phyloP scores from a whole-genome alignment of 2,113 vertebrate species.

The Dasyornis broadbenti region DNA sequence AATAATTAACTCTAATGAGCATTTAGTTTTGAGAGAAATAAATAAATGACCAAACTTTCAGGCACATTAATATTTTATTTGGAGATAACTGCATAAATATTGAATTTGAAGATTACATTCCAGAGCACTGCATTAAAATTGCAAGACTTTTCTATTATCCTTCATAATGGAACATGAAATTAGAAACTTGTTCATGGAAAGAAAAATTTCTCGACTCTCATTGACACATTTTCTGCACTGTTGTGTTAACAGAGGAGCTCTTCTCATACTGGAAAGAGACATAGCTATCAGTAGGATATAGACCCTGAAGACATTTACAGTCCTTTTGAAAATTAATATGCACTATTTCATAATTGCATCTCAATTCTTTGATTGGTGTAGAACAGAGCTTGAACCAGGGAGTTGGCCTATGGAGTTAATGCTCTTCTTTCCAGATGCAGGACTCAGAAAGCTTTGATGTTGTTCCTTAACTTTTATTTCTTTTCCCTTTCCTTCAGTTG shows the following conservation, averaged over 20 bases:
- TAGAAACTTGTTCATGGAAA: slow-evolving; percentile 50
- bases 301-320: neutral
- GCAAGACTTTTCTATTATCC: slow-evolving; percentile 64
- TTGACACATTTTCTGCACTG: neutral
- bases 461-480: neutral
- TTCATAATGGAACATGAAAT: slow-evolving; percentile 70
- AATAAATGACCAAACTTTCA: slow-evolving; percentile 62
- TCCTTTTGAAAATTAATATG: slow-evolving; percentile 38
- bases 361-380: neutral
- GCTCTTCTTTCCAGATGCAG: neutral
- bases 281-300: neutral
- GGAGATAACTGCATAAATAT: slow-evolving; percentile 74
- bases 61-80: slow-evolving; percentile 73
- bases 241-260: neutral
- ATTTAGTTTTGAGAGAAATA: slow-evolving; percentile 59
- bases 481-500: neutral
- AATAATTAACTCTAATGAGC: slow-evolving; percentile 56
- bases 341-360: slow-evolving; percentile 9
- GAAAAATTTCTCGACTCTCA: slow-evolving; percentile 4
- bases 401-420: neutral
- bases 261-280: neutral
- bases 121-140: slow-evolving; percentile 73
- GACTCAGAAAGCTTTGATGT: neutral
- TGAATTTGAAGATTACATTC: slow-evolving; percentile 69
- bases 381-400: neutral